Percentiles rank a stretch among this genome's conserved stretches.
Evolutionary conservation across 2,888 invertebrate genomes (phyloP).

Genomic region (Andrena flavipes): DNA sequence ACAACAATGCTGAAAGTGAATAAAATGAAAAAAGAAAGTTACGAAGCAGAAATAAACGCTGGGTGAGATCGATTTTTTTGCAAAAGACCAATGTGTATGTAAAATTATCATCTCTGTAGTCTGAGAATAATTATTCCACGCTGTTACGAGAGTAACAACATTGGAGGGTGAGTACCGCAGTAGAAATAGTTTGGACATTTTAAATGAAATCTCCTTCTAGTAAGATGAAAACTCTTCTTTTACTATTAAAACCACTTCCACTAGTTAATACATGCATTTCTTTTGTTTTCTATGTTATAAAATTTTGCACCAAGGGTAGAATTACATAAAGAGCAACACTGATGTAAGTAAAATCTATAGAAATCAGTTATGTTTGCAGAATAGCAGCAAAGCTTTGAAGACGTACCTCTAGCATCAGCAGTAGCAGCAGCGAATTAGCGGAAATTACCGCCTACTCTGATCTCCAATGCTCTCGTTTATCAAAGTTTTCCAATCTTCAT

Average conservation of each 20-base stretch:
- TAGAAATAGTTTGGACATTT: constrained; percentile 36
- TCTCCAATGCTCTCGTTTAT: constrained; percentile 81
- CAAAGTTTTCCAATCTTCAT: constrained; percentile 81
- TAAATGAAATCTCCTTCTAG: constrained; percentile 37
- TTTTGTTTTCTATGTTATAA: constrained; percentile 34
- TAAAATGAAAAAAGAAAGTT: constrained; percentile 39
- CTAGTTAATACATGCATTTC: constrained; percentile 60
- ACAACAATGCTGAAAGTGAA: constrained; percentile 55
- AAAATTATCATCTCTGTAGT: constrained; percentile 9
- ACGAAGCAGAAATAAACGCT: constrained; percentile 45
- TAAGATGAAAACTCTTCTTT: constrained; percentile 16
- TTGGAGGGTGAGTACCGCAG: constrained; percentile 65
- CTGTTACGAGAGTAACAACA: constrained; percentile 63
- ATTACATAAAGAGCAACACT: constrained; percentile 58
- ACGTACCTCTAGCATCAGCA: constrained; percentile 84
- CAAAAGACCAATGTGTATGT: neutral
- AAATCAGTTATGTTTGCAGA: constrained; percentile 65
- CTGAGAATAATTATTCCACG: constrained; percentile 33
- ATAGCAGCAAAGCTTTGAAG: constrained; percentile 81
- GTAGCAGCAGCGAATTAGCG: constrained; percentile 82
- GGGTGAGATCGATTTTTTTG: constrained; percentile 20
- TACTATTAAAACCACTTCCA: constrained; percentile 32
- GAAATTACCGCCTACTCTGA: constrained; percentile 80
- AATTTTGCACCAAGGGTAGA: constrained; percentile 57
- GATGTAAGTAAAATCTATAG: constrained; percentile 60